Evolutionary conservation across 2,797 vertebrate species (phyloP).

Genomic region (Cetoscarus ocellatus): DNA sequence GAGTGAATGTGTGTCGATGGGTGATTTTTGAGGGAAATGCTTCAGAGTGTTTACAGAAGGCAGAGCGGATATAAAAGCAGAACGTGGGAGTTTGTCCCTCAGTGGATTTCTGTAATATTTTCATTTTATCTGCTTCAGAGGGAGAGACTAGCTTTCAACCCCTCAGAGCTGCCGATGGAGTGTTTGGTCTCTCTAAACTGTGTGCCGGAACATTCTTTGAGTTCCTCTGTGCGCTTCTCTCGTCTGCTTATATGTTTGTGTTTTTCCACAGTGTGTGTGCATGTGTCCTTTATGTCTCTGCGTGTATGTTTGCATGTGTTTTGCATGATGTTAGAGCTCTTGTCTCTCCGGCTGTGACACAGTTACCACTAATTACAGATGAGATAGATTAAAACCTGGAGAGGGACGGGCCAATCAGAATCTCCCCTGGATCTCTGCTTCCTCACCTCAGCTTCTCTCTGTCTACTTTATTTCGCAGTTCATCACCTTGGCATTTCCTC

Average conservation of each 20-base stretch:
- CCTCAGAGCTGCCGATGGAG: conserved; percentile 47
- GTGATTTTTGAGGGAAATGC: conserved; percentile 66
- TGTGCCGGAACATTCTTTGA: conserved; percentile 8
- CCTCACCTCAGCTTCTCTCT: conserved; percentile 20
- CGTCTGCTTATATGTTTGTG: conserved; percentile 13
- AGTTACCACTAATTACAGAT: conserved; percentile 69
- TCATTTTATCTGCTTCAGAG: conserved; percentile 70
- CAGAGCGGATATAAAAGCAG: conserved; percentile 67
- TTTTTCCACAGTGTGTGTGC: not conserved
- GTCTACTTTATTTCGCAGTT: conserved; percentile 7
- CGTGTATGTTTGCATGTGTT: not conserved
- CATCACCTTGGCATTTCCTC: conserved; percentile 26
- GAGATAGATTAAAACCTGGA: conserved; percentile 68
- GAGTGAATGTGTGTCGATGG: conserved; percentile 60
- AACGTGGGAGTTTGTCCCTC: conserved; percentile 73
- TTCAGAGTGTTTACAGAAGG: conserved; percentile 72
- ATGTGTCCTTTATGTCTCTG: conserved; percentile 10
- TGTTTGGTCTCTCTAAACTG: conserved; percentile 57
- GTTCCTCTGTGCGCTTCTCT: not conserved
- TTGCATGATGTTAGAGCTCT: not conserved
- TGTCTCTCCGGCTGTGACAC: conserved; percentile 51
- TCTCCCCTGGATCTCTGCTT: conserved; percentile 59
- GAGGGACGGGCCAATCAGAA: conserved; percentile 62
- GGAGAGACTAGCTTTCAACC: conserved; percentile 62
- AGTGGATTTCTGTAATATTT: conserved; percentile 70